Conservation (phyloP, 2,797 vertebrate genomes). For the Gymnodraco acuticeps region DNA sequence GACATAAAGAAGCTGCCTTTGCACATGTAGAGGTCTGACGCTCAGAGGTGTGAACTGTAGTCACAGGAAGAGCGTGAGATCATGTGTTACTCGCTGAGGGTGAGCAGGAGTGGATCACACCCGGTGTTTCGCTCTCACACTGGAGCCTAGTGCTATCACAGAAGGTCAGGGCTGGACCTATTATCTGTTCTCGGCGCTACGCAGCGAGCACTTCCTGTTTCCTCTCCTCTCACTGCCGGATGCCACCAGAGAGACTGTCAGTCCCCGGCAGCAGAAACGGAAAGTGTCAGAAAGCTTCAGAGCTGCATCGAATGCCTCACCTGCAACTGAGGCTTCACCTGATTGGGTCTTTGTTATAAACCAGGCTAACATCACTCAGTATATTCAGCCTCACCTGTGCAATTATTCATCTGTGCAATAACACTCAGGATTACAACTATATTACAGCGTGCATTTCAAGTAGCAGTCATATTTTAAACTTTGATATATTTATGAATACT, state of each 20-base stretch:
- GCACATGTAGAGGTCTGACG: too few relatives aligned
- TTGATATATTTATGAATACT: too few relatives aligned
- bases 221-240: conserved; percentile 73
- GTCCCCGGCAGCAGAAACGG: conserved; percentile 65
- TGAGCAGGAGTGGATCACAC: conserved; percentile 8
- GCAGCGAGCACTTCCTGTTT: conserved; percentile 80
- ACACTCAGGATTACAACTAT: too few relatives aligned
- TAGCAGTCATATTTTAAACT: too few relatives aligned
- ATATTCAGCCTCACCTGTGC: too few relatives aligned
- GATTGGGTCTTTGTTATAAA: too few relatives aligned
- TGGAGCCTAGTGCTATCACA: conserved; percentile 65
- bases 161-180: conserved; percentile 71
- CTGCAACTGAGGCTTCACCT: background rate
- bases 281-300: conserved; percentile 33
- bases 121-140: conserved; percentile 13
- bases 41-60: conserved; percentile 32
- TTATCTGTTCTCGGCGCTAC: conserved; percentile 73
- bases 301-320: background rate
- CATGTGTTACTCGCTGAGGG: conserved; percentile 19
- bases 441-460: too few relatives aligned
- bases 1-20: background rate
- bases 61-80: conserved; percentile 27
- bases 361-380: too few relatives aligned
- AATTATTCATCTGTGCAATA: too few relatives aligned
- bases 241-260: conserved; percentile 64